Base-by-base conservation (phyloP, 2,888 invertebrate species). In the Ischnus inquisitorius region DNA sequence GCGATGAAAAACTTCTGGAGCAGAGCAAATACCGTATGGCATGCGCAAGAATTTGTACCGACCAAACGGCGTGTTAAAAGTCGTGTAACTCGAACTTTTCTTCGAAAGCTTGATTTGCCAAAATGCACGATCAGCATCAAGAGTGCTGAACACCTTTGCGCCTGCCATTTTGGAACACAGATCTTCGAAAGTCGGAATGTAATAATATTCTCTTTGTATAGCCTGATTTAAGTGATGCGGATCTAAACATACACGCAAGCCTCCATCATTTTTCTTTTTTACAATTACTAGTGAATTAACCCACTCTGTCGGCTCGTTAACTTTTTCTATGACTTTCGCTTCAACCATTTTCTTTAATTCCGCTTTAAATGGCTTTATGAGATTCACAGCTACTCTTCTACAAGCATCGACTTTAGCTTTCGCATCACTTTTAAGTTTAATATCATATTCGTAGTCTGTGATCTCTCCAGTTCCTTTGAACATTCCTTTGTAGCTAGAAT, bases 191-290 rank as follows among this genome's bases (percentile, higher is more conserved):
- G 84, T 88, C 2, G 90, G 89, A 14, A 91, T 86, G 48, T 84
- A 85, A 85, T 80, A 88, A 79, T 89, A 81, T 39, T 88, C 85
- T 60, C 88, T 69, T 81, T 39, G 79, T 72, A 81, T n/a, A n/a
- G n/a, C n/a, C n/a, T n/a, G n/a, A n/a, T 92, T 92, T 71, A 91
- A 79, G 76, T 90, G 60, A 57, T 82, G 85, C 8, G 90, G 90
- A 84, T 91, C 90, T n/a, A 92, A n/a, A 81, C 91, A 91, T 22
- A 91, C 79, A 43, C 90, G 72, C 62, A 64, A 6, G 39, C 39
- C 34, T 14, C 34, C 34, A n/a, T 34, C 34, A 12, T 14, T 34
- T 34, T 64, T 64, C n/a, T 60, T 19, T 64, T 68, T 68, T 68
- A 48, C 48, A 19, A 68, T 25, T 14, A 68, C 48, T 4, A 68